Evolutionary conservation across 1,140 invertebrate genomes (phyloP).

Genomic region (Leucophenga varia): DNA sequence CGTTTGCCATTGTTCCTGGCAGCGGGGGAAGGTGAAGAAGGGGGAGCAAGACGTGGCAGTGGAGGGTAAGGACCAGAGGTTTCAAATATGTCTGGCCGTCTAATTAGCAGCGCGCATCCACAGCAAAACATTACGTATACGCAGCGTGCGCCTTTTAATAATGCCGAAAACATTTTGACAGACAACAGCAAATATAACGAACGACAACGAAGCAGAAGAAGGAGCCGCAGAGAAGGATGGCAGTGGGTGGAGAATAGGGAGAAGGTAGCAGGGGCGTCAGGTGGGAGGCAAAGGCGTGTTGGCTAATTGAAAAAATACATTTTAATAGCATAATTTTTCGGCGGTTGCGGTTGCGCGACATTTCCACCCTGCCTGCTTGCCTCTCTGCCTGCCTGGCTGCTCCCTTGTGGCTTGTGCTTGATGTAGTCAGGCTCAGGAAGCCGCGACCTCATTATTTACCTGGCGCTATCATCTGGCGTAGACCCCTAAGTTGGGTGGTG

Average conservation of each 20-base stretch:
- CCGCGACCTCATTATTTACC: no score
- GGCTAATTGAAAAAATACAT: conserved; percentile 29
- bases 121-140: conserved; percentile 21
- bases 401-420: not conserved
- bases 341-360: conserved; percentile 9
- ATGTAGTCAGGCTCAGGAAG: no score
- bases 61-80: no score
- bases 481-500: no score
- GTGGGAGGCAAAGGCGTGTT: conserved; percentile 9
- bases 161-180: conserved; percentile 25
- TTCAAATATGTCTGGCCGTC: conserved; percentile 21
- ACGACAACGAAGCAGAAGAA: no score
- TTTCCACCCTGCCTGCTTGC: not conserved
- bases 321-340: conserved; percentile 30
- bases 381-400: not conserved
- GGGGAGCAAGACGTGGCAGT: no score
- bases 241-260: no score
- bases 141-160: conserved; percentile 27
- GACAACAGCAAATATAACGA: no score
- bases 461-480: no score
- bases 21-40: no score
- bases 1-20: conserved; percentile 22
- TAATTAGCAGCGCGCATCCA: conserved; percentile 24
- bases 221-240: no score
- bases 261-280: no score